Evolutionary conservation across 1,140 invertebrate genomes (phyloP), one percentile per base, ranked within the genome.

Genomic region (Batillaria attramentaria): DNA sequence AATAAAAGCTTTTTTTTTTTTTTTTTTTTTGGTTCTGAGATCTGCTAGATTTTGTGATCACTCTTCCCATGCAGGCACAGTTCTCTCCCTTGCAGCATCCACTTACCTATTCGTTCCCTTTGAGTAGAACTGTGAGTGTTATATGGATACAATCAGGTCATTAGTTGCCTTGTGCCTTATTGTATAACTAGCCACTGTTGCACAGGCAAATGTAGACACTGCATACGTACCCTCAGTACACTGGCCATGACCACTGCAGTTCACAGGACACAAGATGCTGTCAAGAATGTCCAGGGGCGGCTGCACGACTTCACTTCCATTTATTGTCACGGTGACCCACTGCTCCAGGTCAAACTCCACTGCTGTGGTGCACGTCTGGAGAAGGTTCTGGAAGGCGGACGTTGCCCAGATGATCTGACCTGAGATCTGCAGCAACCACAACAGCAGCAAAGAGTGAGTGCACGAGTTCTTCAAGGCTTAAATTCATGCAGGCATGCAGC

Each of bases 241-340:
- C 18, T 54, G 70, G 24, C 85, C 85, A 42, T 81, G 65, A 24
- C 57, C 72, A 79, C 65, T 85, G 78, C 85, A 86, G 70, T 86
- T 82, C 35, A 72, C 75, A 24, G 76, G 72, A 65, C 85, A 86
- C 4, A 74, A 16, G 18, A 86, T 68, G 16, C 76, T 46, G 28
- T 84, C 76, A n/a, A 85, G 18, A 31, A 84, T 69, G 50, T 79
- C 73, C 18, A 77, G 65, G 6, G 82, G 81, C 20, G 79, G 79
- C 18, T 33, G 10, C 2, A 77, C 5, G 28, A 74, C 60, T 10
- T 54, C 68, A 43, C 46, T 75, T 1, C 74, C 82, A 57, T 81
- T 78, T 18, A 72, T 46, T 3, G 78, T 79, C 3, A 75, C 70
- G n/a, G 65, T 77, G 6, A 42, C 43, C 82, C 81, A 84, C 16